Conservation (phyloP, 2,888 invertebrate species). For the Stenotaenia linearis region DNA sequence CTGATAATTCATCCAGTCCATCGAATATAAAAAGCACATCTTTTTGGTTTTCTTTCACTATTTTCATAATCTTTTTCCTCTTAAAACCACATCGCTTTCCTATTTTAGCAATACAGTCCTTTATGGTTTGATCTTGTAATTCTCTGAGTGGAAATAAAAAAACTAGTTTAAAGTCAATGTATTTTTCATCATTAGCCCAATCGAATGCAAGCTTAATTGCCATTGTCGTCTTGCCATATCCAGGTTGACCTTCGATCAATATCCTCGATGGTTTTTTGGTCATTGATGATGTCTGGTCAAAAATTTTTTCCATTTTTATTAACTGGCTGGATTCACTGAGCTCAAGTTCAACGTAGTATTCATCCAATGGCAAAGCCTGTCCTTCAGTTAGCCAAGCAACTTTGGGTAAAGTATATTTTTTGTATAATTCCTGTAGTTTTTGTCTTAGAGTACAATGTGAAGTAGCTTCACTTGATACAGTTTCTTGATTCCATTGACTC, state of each 20-base stretch:
- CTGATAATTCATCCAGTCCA: not conserved
- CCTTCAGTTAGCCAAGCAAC: not conserved
- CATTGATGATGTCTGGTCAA: slow-evolving; percentile 62
- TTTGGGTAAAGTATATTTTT: not conserved
- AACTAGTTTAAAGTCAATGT: not conserved
- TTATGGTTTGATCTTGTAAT: not conserved
- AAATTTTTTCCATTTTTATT: not conserved
- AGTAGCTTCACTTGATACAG: too few species aligned
- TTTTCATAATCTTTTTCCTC: too few species aligned
- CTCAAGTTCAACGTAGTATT: not conserved
- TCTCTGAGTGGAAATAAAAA: not conserved
- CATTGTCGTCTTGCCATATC: slow-evolving; percentile 37
- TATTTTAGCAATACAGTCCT: not conserved
- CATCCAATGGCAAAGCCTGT: not conserved
- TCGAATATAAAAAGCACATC: not conserved
- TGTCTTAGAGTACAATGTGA: slow-evolving; percentile 46
- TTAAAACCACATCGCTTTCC: not conserved
- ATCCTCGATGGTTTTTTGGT: not conserved
- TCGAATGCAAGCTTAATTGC: not conserved
- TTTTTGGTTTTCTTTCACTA: not conserved
- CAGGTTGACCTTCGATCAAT: not conserved
- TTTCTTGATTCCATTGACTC: too few species aligned
- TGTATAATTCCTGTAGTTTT: not conserved
- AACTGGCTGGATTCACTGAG: not conserved
- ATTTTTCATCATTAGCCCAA: not conserved